These are phyloP conservation scores for Orthosia gothica DNA, from an alignment of 2,888 invertebrate genomes.

Conservation along the genomic window DNA sequence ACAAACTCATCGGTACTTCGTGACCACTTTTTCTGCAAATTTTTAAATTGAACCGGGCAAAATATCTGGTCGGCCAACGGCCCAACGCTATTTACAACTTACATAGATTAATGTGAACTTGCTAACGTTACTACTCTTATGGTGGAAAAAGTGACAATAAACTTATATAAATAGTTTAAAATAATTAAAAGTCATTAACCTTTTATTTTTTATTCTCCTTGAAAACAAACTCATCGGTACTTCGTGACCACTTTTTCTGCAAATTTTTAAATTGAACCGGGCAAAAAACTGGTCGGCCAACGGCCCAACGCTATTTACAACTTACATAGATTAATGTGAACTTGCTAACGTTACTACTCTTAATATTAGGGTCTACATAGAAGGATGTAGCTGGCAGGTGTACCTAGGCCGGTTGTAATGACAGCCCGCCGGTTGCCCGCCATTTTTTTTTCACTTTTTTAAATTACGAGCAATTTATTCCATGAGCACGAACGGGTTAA, in stretches of 20 bases:
- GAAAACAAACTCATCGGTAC: neutral
- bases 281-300: constrained; percentile 45
- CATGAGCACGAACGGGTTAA: constrained; percentile 48
- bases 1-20: neutral
- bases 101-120: constrained; percentile 49
- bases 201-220: neutral
- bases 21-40: constrained; percentile 7
- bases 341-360: constrained; percentile 38
- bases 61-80: constrained; percentile 45
- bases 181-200: too few species aligned
- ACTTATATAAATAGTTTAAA: too few species aligned
- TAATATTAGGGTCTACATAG: constrained; percentile 58
- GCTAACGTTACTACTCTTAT: constrained; percentile 50
- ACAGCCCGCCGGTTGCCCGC: constrained; percentile 32
- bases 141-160: neutral
- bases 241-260: constrained; percentile 1
- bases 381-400: constrained; percentile 59
- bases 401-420: constrained; percentile 61
- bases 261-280: constrained; percentile 29
- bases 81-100: constrained; percentile 31
- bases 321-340: constrained; percentile 50
- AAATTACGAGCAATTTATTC: constrained; percentile 54
- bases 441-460: constrained; percentile 50
- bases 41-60: constrained; percentile 29
- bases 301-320: constrained; percentile 24